Evolutionary conservation across 2,113 vertebrate genomes (phyloP).

Genomic region (Lepisosteus osseus): DNA sequence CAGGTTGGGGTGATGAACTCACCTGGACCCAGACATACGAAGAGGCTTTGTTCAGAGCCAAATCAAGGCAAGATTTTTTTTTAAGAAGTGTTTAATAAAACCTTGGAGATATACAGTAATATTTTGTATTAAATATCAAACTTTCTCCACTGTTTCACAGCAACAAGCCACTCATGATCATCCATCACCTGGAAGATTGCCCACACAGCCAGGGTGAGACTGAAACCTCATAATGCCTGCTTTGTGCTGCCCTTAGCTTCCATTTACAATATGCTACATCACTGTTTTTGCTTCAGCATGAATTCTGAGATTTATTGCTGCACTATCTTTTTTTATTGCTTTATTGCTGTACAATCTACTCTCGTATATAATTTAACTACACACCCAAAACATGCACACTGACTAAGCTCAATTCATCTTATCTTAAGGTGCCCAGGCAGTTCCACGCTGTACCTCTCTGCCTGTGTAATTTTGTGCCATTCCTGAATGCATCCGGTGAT

Average conservation of each 20-base stretch:
- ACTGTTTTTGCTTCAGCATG: neutral
- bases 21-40: slow-evolving; percentile 95
- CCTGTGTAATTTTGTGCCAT: too few relatives aligned
- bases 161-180: slow-evolving; percentile 89
- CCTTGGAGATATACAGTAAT: too few relatives aligned
- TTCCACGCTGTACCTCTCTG: too few relatives aligned
- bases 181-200: slow-evolving; percentile 90
- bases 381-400: neutral
- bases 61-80: slow-evolving; percentile 60
- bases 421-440: too few relatives aligned
- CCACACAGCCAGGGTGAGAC: slow-evolving; percentile 82
- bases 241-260: neutral
- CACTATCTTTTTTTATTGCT: slow-evolving; percentile 3
- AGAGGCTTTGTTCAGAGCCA: slow-evolving; percentile 83
- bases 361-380: slow-evolving; percentile 22
- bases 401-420: too few relatives aligned
- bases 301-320: neutral
- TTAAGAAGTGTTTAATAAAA: neutral
- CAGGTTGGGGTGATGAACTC: slow-evolving; percentile 93
- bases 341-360: slow-evolving; percentile 17
- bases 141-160: slow-evolving; percentile 54
- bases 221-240: neutral
- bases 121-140: neutral
- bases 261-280: too few relatives aligned
- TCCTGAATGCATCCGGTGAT: too few relatives aligned